Percentiles rank a stretch among this genome's conserved stretches.
phyloP scores from a whole-genome alignment of 2,797 vertebrate species.

The Ctenosaura bakeri region DNA sequence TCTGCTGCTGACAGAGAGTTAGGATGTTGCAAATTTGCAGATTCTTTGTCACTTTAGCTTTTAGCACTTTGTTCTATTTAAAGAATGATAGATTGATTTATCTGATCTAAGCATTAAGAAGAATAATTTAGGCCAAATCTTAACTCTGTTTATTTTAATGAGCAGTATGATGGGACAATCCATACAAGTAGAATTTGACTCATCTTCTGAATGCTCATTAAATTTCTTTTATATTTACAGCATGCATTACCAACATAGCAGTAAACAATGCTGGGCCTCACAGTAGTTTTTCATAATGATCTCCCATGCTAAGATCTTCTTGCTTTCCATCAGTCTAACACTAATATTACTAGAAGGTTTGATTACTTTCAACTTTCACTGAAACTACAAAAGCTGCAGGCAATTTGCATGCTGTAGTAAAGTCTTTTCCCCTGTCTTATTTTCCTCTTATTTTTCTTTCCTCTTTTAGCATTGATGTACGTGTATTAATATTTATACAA shows the following conservation, averaged over 20 bases:
- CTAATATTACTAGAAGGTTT: conserved; percentile 19
- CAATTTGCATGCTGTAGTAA: conserved; percentile 20
- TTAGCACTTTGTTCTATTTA: background rate
- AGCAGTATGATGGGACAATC: fast-evolving
- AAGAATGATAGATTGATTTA: background rate
- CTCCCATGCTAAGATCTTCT: background rate
- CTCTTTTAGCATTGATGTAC: conserved; percentile 35
- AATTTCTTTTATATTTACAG: conserved; percentile 9
- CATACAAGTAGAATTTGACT: background rate
- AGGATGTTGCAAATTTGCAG: background rate
- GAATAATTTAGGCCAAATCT: background rate
- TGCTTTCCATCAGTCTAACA: conserved; percentile 6
- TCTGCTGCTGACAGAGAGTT: background rate
- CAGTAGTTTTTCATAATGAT: background rate
- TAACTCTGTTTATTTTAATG: conserved; percentile 37
- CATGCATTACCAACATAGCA: background rate
- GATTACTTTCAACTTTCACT: conserved; percentile 25
- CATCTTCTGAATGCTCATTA: conserved; percentile 17
- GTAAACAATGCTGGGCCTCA: background rate
- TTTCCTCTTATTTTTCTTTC: background rate
- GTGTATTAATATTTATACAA: conserved; percentile 52
- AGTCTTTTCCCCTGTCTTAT: background rate
- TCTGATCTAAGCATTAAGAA: conserved; percentile 8
- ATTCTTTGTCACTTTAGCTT: background rate
- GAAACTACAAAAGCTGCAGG: conserved; percentile 33